Evolutionary conservation across 2,888 invertebrate species (phyloP), one percentile per base, ranked within the genome.

Genomic region (Eudemis profundana): DNA sequence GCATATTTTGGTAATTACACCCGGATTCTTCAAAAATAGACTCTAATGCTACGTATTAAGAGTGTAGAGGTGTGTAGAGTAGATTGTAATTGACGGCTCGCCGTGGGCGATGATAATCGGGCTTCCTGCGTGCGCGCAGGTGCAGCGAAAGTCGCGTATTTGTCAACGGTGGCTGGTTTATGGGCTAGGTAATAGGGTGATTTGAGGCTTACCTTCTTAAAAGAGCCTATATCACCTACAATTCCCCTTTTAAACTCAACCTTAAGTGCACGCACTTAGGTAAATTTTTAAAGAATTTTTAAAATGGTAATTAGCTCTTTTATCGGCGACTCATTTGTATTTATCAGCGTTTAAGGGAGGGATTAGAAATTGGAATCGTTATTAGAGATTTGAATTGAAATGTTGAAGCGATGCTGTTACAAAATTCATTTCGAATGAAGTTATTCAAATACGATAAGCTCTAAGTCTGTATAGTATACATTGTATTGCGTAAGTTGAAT

Each of bases 101-200:
- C 82, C 74, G 72, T 73, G 67, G 78, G 81, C 76, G 80, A 76
- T 76, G 69, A 70, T 76, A 77, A 80, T 74, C 71, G 60, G 56
- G 70, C 75, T 84, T 83, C 83, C 81, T 83, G 86, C 83, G 82
- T 79, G 40, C 51, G 76, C 78, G 81, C 83, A 80, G 64, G 65
- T 53, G 59, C 65, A 53, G 87, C 81, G 88, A 88, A 88, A 88
- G 87, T 86, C 71, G 76, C 79, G 76, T 77, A 86, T 88, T 87
- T 88, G 87, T 88, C 87, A 88, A 85, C 57, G 50, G 64, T 38
- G 42, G 63, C 64, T 65, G 29, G 27, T 65, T 64, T 65, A 64
- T 59, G 50, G 50, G 51, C 38, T 23, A 12, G 29, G 44, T 60
- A 65, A 65, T 65, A 44, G 42, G 57, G 27, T 64, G 44, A 64